Conservation (phyloP, 64 coral and sea anemone species). For the Exaiptasia diaphana region DNA sequence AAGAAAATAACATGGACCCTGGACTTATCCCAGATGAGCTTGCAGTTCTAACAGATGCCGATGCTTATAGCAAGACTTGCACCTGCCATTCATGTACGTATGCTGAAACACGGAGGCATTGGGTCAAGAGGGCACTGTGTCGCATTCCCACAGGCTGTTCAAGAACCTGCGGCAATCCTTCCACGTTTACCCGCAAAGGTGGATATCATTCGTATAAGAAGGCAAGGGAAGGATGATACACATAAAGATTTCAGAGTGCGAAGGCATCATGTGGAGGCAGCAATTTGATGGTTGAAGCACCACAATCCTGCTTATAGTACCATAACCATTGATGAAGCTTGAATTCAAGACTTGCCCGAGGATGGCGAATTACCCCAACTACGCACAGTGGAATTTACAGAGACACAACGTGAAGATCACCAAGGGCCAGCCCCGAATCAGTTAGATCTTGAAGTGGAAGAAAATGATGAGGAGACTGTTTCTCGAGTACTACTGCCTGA, state of each 20-base stretch:
- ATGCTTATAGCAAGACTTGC: conserved; percentile 41
- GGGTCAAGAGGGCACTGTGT: conserved; percentile 22
- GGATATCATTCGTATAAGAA: conserved; percentile 15
- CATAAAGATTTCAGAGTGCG: conserved; percentile 42
- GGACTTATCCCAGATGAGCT: neutral
- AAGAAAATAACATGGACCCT: conserved; percentile 52
- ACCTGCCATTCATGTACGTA: conserved; percentile 7
- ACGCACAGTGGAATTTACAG: conserved; percentile 4
- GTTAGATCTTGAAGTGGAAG: neutral
- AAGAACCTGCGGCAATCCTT: conserved; percentile 13
- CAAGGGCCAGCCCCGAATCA: conserved; percentile 26
- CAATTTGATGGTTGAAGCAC: conserved; percentile 31
- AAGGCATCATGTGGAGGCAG: conserved; percentile 20
- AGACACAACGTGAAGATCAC: conserved; percentile 9
- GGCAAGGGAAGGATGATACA: conserved; percentile 22
- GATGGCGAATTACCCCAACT: conserved; percentile 23
- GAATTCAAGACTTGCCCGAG: conserved; percentile 15
- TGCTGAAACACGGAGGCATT: conserved; percentile 47
- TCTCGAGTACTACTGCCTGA: conserved; percentile 27
- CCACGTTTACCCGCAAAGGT: conserved; percentile 11
- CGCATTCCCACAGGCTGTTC: conserved; percentile 26
- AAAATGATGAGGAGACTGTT: neutral
- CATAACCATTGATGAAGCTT: conserved; percentile 9
- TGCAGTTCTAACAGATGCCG: conserved; percentile 8
- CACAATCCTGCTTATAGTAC: conserved; percentile 36